Evolutionary conservation across 1,140 invertebrate genomes (phyloP), one percentile per base, ranked within the genome.

Genomic region (Orussus abietinus): DNA sequence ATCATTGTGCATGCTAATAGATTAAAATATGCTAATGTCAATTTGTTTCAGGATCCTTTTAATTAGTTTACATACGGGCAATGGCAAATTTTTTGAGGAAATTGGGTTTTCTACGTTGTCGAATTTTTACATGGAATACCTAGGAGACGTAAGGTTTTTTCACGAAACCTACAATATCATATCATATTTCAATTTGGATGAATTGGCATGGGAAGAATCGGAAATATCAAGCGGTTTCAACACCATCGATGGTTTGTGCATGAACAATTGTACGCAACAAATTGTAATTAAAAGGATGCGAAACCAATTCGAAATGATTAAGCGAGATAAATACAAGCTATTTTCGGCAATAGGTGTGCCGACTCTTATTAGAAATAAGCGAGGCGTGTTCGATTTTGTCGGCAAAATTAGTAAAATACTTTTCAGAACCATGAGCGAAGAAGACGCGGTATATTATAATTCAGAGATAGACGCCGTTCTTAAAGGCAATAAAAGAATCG

Each of bases 341-440:
- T 42, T 42, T 9, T 42, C 39, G 3, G 21, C 21, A 2, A n/a
- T n/a, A n/a, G n/a, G n/a, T n/a, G n/a, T n/a, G n/a, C n/a, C n/a
- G n/a, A n/a, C n/a, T n/a, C n/a, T n/a, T n/a, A n/a, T n/a, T n/a
- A n/a, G n/a, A 25, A 21, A 42, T 13, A 45, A 38, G 25, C 13
- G 36, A 12, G 42, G 42, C 11, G 5, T 38, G 13, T 38, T 38
- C n/a, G 34, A 45, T 13, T 45, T 45, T 38, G 20, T 45, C 2
- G 42, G 35, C 2, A 36, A 45, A 26, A 45, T 45, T 2, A 45
- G 35, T 26, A 38, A 45, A 38, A 17, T 45, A 22, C 19, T 45
- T 2, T 45, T 45, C 25, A 36, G 42, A 2, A 45, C 42, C 3
- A 26, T 38, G 18, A 33, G 42, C 7, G 11, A 38, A 15, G 35